These are phyloP conservation scores for Bibio marci DNA, from an alignment of 2,888 invertebrate genomes.

Conservation along the genomic window DNA sequence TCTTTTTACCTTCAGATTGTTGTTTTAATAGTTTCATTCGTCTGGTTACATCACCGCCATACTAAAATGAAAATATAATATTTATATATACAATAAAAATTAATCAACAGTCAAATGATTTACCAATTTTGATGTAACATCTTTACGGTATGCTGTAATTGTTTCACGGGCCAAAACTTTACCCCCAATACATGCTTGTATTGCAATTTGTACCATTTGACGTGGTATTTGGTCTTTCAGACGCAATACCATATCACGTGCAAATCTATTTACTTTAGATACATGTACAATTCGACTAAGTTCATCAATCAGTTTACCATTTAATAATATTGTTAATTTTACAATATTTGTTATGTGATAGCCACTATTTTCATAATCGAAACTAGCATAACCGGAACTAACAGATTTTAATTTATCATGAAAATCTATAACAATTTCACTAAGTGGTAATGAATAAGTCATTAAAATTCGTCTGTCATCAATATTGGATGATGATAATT, in stretches of 20 bases:
- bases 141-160: conserved; percentile 73
- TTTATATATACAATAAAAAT: too few species aligned
- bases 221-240: conserved; percentile 73
- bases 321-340: conserved; percentile 55
- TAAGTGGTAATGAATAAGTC: conserved; percentile 71
- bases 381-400: conserved; percentile 89
- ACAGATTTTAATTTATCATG: conserved; percentile 79
- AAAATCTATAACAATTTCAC: conserved; percentile 89
- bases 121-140: conserved; percentile 87
- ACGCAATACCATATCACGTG: conserved; percentile 50
- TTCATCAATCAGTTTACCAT: conserved; percentile 68
- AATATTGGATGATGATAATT: conserved; percentile 50
- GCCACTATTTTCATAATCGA: conserved; percentile 81
- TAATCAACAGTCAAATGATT: conserved; percentile 18
- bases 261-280: conserved; percentile 44
- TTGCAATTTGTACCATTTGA: conserved; percentile 73
- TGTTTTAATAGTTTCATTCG: conserved; percentile 74
- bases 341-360: conserved; percentile 62
- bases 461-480: conserved; percentile 70
- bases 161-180: conserved; percentile 75
- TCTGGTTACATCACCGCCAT: conserved; percentile 83
- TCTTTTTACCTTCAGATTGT: conserved; percentile 88
- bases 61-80: conserved; percentile 42
- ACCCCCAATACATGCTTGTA: conserved; percentile 66
- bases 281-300: conserved; percentile 64